Evolutionary conservation across 2,888 invertebrate species (phyloP).

Genomic region (Amblyjoppa fuscipennis): DNA sequence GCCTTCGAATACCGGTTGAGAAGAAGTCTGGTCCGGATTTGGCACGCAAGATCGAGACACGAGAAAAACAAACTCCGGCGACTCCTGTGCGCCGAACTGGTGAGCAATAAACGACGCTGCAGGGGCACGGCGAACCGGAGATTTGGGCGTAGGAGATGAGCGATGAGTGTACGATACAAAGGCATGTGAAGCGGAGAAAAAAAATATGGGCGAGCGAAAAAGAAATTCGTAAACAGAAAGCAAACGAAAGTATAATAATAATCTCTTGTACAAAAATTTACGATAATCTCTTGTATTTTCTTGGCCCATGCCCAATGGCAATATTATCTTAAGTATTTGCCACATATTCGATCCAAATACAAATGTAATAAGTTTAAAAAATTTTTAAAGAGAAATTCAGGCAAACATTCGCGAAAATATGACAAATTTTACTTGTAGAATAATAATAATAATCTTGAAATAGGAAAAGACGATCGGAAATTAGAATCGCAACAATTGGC

Average conservation of each 20-base stretch:
- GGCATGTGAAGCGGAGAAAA: constrained; percentile 33
- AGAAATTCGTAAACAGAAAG: constrained; percentile 32
- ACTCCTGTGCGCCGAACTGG: constrained; percentile 33
- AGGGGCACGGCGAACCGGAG: constrained; percentile 19
- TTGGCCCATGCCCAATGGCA: no score
- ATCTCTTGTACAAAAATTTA: neutral
- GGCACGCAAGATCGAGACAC: constrained; percentile 55
- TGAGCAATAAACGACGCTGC: constrained; percentile 42
- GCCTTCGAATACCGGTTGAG: constrained; percentile 49
- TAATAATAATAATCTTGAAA: no score
- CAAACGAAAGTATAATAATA: neutral
- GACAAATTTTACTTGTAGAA: no score
- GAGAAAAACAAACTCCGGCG: constrained; percentile 58
- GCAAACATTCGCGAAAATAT: no score
- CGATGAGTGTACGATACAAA: constrained; percentile 1
- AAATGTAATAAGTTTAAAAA: no score
- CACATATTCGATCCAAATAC: no score
- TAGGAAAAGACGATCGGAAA: no score
- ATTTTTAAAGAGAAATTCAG: no score
- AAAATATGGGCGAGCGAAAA: neutral
- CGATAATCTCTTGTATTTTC: no score
- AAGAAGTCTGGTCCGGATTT: constrained; percentile 54
- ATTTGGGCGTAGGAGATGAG: constrained; percentile 26
- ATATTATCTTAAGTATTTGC: no score
- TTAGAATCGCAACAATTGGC: no score